Conservation (phyloP, 2,113 vertebrate species). For the Nanger granti region DNA sequence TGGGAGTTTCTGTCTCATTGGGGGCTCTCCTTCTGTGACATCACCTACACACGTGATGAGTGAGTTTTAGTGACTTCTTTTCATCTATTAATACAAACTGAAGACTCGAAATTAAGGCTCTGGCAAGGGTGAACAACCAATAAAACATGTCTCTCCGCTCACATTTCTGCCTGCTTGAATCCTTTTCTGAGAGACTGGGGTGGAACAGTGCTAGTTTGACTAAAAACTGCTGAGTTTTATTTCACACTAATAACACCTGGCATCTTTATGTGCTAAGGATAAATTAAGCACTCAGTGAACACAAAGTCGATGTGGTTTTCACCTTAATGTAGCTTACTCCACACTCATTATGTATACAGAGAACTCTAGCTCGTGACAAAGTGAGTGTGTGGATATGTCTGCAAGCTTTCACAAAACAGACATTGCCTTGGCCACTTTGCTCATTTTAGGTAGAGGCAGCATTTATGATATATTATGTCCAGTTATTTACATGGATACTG, state of each 20-base stretch:
- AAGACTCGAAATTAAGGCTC: not conserved
- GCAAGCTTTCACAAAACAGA: not conserved
- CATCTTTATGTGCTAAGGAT: slow-evolving; percentile 35
- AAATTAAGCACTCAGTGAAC: slow-evolving; percentile 37
- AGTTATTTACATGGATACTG: not conserved
- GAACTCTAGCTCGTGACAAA: not conserved
- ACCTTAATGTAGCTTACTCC: not conserved
- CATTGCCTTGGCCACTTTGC: not conserved
- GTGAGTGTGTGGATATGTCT: not conserved
- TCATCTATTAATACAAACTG: not conserved
- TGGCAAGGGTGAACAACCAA: not conserved
- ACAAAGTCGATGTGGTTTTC: not conserved
- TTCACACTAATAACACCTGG: slow-evolving; percentile 32
- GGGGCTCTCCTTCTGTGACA: not conserved
- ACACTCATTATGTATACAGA: not conserved
- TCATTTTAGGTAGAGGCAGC: slow-evolving; percentile 19
- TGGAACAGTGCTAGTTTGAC: not conserved
- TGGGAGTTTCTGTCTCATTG: not conserved
- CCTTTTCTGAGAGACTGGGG: slow-evolving; percentile 19
- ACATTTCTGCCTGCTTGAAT: not conserved
- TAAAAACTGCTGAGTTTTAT: slow-evolving; percentile 50
- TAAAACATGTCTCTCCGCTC: not conserved
- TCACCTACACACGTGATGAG: not conserved
- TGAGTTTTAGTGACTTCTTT: not conserved
- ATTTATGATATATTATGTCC: not conserved